Evolutionary conservation across 2,113 vertebrate species (phyloP).

Genomic region (Lutjanus erythropterus): DNA sequence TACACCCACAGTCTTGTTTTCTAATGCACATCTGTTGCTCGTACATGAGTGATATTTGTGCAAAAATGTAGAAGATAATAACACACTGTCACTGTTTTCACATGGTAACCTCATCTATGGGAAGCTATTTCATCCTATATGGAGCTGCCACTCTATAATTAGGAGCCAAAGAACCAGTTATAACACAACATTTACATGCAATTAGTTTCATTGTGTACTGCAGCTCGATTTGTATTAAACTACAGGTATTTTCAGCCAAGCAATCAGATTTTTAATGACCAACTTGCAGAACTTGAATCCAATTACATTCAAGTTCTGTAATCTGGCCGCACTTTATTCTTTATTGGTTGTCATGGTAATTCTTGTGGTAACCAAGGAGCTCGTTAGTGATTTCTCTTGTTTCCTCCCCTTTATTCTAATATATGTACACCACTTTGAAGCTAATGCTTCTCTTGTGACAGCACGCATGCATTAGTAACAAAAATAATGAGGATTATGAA

Average conservation of each 20-base stretch:
- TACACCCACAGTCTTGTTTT: no score
- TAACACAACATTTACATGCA: slow-evolving; percentile 30
- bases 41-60: no score
- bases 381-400: slow-evolving; percentile 53
- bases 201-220: slow-evolving; percentile 49
- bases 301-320: slow-evolving; percentile 58
- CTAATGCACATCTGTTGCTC: no score
- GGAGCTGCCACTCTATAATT: slow-evolving; percentile 42
- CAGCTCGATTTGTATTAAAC: slow-evolving; percentile 20
- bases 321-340: slow-evolving; percentile 47
- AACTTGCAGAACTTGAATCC: slow-evolving; percentile 47
- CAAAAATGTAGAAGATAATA: no score
- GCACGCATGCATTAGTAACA: slow-evolving; percentile 44
- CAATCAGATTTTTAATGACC: slow-evolving; percentile 61
- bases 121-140: no score
- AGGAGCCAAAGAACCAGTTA: slow-evolving; percentile 29
- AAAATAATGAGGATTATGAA: slow-evolving; percentile 57
- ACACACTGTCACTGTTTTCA: no score
- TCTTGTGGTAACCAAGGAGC: slow-evolving; percentile 58
- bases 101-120: no score
- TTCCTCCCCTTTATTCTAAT: slow-evolving; percentile 48
- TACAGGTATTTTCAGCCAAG: slow-evolving; percentile 44
- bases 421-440: slow-evolving; percentile 48
- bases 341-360: slow-evolving; percentile 70
- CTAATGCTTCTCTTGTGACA: slow-evolving; percentile 58